Percentiles rank a stretch among this genome's conserved stretches.
Conservation (phyloP, 1,140 invertebrate species). For the Forficula auricularia region DNA sequence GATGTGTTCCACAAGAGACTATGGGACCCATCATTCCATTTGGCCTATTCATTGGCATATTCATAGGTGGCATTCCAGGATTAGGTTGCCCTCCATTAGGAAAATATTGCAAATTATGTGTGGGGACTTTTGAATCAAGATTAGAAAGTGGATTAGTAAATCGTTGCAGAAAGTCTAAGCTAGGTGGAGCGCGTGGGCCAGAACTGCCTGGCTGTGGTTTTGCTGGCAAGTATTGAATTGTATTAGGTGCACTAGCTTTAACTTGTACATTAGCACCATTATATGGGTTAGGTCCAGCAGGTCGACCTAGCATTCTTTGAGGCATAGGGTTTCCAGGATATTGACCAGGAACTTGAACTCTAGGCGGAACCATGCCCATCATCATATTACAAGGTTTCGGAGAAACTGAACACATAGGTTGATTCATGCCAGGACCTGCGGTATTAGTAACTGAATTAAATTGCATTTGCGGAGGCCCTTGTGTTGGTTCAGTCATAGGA, state of each 20-base stretch:
- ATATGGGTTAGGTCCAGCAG: slow-evolving; percentile 41
- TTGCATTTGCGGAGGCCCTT: slow-evolving; percentile 1
- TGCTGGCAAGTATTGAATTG: slow-evolving; percentile 91
- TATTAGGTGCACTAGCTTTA: slow-evolving; percentile 90
- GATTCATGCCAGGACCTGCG: slow-evolving; percentile 11
- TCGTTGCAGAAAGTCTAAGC: slow-evolving; percentile 78
- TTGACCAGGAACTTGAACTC: slow-evolving; percentile 19
- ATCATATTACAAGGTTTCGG: slow-evolving; percentile 23
- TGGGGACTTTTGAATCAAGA: slow-evolving; percentile 51
- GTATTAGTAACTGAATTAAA: background rate
- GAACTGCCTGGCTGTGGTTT: slow-evolving; percentile 51
- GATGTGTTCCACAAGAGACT: slow-evolving; percentile 5
- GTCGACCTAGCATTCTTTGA: slow-evolving; percentile 23
- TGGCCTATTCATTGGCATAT: slow-evolving; percentile 17
- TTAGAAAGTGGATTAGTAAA: slow-evolving; percentile 60
- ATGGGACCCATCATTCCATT: slow-evolving; percentile 20
- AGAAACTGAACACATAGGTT: slow-evolving; percentile 13
- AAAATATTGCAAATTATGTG: slow-evolving; percentile 59
- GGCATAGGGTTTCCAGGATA: slow-evolving; percentile 11
- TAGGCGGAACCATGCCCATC: slow-evolving; percentile 25
- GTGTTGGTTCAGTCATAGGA: background rate
- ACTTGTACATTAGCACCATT: slow-evolving; percentile 79
- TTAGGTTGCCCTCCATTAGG: slow-evolving; percentile 32
- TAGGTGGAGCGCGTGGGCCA: slow-evolving; percentile 60
- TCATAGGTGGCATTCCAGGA: slow-evolving; percentile 15